Base-by-base conservation (phyloP, 2,888 invertebrate species). In the Scaeva pyrastri region DNA sequence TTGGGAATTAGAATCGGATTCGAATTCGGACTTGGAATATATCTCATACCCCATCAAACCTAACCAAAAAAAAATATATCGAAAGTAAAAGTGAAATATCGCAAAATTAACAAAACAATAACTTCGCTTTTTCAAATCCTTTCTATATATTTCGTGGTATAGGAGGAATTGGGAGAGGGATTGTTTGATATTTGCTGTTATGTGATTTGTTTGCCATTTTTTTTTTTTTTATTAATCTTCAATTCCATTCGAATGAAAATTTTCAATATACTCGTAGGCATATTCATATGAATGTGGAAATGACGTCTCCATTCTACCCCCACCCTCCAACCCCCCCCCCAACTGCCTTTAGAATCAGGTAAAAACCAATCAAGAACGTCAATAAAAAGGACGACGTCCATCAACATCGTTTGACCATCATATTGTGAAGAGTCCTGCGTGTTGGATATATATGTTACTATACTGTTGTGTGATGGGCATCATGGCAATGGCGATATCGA, bases 311-410 rank as follows among this genome's bases (percentile, higher is more conserved):
- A 86, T 78, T 60, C 39, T 41, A 11, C 8, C 31, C 31, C 31
- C 31, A 31, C 31, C 31, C 31, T 7, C 5, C 5, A 31, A 5
- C 31, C 31, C 5, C 31, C 31, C 31, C 2, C 31, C 31, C 31
- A 31, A 7, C 31, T 0, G 6, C 8, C 31, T 31, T 31, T 45
- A 36, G 31, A 66, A 19, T 41, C 88, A 91, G 91, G 91, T 91
- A 91, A 91, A 91, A 91, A 91, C 91, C 91, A 91, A 91, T 92
- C 91, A 91, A 91, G 91, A 91, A 90, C 92, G 91, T 91, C 91
- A 91, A 92, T 91, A 91, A 91, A 60, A 91, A 92, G 90, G 90
- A 86, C 82, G 91, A 91, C 91, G 92, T 91, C 91, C 91, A 91
- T 91, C 92, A 91, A 90, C 90, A 78, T 78, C 58, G 75, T 77